These are phyloP conservation scores for Pediacus dermestoides DNA, from an alignment of 2,888 invertebrate species.

Conservation along the genomic window DNA sequence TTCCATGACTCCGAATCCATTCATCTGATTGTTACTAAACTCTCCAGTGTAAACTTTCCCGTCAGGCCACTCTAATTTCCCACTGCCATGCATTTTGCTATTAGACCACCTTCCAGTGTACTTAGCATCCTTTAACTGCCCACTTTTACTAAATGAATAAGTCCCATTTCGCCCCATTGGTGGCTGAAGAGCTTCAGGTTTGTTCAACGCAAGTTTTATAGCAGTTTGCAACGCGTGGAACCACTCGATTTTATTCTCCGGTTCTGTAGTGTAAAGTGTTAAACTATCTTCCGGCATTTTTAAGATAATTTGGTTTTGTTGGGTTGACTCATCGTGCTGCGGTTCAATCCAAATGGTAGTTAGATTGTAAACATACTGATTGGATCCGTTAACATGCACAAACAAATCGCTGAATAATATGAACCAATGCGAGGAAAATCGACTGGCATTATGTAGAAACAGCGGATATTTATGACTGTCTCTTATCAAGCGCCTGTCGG, in stretches of 20 bases:
- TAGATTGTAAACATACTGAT: conserved; percentile 64
- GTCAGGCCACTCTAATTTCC: conserved; percentile 78
- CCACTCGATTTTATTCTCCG: conserved; percentile 77
- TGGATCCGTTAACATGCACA: conserved; percentile 68
- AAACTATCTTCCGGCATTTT: conserved; percentile 77
- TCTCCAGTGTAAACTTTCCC: conserved; percentile 78
- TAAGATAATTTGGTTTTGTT: conserved; percentile 64
- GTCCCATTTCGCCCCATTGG: conserved; percentile 69
- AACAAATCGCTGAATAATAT: conserved; percentile 79
- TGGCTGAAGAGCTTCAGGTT: conserved; percentile 60
- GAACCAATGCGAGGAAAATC: conserved; percentile 77
- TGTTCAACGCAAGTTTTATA: conserved; percentile 65
- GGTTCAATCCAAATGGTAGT: conserved; percentile 78
- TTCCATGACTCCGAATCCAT: conserved; percentile 70
- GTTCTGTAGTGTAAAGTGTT: conserved; percentile 61
- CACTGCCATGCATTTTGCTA: conserved; percentile 79
- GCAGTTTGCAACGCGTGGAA: conserved; percentile 70
- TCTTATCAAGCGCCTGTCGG: conserved; percentile 69
- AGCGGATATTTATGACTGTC: conserved; percentile 73
- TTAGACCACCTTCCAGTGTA: conserved; percentile 80
- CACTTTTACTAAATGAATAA: conserved; percentile 71
- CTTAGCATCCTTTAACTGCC: conserved; percentile 71
- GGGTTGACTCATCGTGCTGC: conserved; percentile 60
- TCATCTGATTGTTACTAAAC: conserved; percentile 69
- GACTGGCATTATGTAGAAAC: conserved; percentile 64